Percentiles rank a stretch among this genome's conserved stretches.
These are phyloP conservation scores for Sebastes trivittatus DNA, from an alignment of 2,797 vertebrate species.

Conservation along the genomic window DNA sequence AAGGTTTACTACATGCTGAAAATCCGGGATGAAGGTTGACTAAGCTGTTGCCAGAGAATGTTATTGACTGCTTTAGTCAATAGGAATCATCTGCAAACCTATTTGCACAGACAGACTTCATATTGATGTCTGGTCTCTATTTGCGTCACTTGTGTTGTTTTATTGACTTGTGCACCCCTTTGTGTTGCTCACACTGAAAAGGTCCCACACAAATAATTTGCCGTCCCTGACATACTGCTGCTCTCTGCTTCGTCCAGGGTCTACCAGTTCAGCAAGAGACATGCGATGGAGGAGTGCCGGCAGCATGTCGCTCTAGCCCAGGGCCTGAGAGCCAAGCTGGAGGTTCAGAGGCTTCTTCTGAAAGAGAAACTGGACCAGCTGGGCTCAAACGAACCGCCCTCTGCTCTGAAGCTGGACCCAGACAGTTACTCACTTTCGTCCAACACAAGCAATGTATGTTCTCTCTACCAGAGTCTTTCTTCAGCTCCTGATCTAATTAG, in stretches of 20 bases:
- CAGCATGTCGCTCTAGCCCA: constrained; percentile 87
- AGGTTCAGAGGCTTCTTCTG: constrained; percentile 87
- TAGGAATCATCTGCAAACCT: background rate
- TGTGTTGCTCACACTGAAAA: background rate
- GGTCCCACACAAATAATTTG: background rate
- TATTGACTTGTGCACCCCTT: background rate
- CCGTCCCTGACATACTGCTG: background rate
- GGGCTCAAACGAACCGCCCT: constrained; percentile 80
- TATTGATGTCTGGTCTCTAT: constrained; percentile 2
- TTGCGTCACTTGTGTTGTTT: background rate
- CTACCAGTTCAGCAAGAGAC: constrained; percentile 89
- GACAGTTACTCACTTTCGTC: constrained; percentile 81
- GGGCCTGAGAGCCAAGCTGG: constrained; percentile 87
- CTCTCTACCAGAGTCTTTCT: background rate
- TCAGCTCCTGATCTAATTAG: background rate
- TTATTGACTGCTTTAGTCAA: constrained; percentile 25
- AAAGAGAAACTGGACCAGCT: constrained; percentile 84
- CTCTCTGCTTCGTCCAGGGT: constrained; percentile 78
- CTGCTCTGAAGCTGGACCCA: constrained; percentile 79
- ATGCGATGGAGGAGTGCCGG: constrained; percentile 87
- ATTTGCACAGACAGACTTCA: constrained; percentile 4
- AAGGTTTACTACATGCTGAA: background rate
- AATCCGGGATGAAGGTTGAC: background rate
- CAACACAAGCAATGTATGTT: constrained; percentile 80
- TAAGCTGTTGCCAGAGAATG: background rate